These are phyloP conservation scores for Halocynthia roretzi DNA, from an alignment of 23 tunicate genomes.

Conservation along the genomic window DNA sequence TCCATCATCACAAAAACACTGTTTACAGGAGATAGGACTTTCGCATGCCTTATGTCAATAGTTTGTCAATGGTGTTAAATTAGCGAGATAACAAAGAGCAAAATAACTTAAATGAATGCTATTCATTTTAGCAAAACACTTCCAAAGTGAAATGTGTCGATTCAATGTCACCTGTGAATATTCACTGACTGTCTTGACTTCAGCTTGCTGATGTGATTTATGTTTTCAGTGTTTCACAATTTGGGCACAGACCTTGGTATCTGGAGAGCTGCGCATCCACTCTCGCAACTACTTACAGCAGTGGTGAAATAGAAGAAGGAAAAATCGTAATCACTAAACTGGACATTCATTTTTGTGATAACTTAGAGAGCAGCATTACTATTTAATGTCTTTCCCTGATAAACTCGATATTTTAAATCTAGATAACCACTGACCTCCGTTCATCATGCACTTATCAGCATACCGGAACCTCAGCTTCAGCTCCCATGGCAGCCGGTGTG, in stretches of 20 bases:
- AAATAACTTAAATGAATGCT: too few relatives aligned
- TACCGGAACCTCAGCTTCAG: slow-evolving; percentile 99
- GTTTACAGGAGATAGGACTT: too few relatives aligned
- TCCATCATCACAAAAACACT: too few relatives aligned
- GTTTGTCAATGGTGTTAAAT: too few relatives aligned
- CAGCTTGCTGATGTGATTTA: too few relatives aligned
- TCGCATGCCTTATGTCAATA: too few relatives aligned
- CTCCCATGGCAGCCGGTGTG: slow-evolving; percentile 96
- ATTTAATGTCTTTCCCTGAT: too few relatives aligned
- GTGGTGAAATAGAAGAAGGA: slow-evolving; percentile 84
- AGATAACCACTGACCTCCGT: slow-evolving; percentile 91
- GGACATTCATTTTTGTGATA: background rate
- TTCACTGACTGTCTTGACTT: too few relatives aligned
- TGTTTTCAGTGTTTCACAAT: slow-evolving; percentile 59
- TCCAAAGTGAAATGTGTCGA: too few relatives aligned
- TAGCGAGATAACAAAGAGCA: too few relatives aligned
- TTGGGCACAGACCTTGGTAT: slow-evolving; percentile 89
- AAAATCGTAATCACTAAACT: slow-evolving; percentile 52
- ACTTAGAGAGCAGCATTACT: background rate
- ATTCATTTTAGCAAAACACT: too few relatives aligned
- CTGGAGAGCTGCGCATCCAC: slow-evolving; percentile 94
- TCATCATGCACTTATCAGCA: slow-evolving; percentile 64
- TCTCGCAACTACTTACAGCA: slow-evolving; percentile 89
- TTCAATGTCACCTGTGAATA: too few relatives aligned
- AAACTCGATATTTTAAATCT: background rate